Base-by-base conservation (phyloP, 2,113 vertebrate species). In the Lipophrys pholis region DNA sequence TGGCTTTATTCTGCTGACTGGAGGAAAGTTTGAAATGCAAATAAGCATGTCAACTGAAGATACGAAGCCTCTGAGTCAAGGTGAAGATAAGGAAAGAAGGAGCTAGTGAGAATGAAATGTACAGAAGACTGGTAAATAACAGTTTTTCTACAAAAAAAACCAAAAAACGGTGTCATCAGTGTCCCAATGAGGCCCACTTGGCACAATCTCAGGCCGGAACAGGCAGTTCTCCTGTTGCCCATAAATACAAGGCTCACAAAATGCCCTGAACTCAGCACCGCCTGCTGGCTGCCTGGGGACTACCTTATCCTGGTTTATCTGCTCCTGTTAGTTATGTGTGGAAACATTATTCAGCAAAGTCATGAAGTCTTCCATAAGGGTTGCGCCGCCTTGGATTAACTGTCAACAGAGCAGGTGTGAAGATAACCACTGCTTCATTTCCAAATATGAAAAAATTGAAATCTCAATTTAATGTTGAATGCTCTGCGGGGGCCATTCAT, bases 131-230 rank as follows among this genome's bases (percentile, higher is more conserved):
- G 45, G 21, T 5, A 49, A 36, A 39, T 43, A 64, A 36, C 5
- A 14, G 15, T 41, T 58, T 63, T 59, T 40, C 50, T 21, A 11
- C 49, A 60, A 66, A 57, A 30, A 30, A 30, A 30, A 30, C 2
- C 2, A 30, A 30, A 30, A 35, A 14, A 35, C 55, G 35, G 67
- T 55, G 21, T 66, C 63, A 70, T 87, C 60, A 64, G 17, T 56
- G 8, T 15, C 60, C n/a, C 49, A 36, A 39, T 51, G 53, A 73
- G 45, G 55, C 69, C 64, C 41, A 30, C 78, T 51, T 52, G 77
- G 74, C 83, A 81, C 8, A 38, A 78, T 62, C 75, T 79, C 65
- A 59, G 64, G 38, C 53, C 40, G 11, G 12, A 83, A 79, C 58
- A 68, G 49, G 89, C 74, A 80, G 76, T 15, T 61, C 55, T 70